Conservation (phyloP, 2,113 vertebrate genomes). For the Crotalus viridis region DNA sequence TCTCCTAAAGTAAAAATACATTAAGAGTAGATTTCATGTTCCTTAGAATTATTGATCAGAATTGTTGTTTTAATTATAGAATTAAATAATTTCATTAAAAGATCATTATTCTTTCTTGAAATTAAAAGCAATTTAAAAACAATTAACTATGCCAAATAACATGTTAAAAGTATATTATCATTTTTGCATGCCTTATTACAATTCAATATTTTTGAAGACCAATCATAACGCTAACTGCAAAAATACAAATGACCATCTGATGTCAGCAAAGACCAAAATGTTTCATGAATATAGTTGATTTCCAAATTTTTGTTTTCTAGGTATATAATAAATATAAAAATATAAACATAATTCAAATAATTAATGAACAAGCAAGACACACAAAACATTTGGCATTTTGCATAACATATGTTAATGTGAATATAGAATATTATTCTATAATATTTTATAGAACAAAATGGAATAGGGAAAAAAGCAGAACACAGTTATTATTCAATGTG, state of each 20-base stretch:
- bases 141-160: not conserved
- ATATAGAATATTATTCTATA: not conserved
- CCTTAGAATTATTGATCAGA: not conserved
- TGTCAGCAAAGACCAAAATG: not conserved
- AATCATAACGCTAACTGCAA: not conserved
- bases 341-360: not conserved
- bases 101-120: not conserved
- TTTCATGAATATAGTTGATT: not conserved
- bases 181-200: not conserved
- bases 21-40: not conserved
- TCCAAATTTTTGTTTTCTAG: not conserved
- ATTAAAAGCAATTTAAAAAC: not conserved
- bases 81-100: not conserved
- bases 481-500: not conserved
- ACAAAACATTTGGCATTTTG: not conserved
- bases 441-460: not conserved
- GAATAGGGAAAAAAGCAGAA: not conserved
- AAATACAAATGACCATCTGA: not conserved
- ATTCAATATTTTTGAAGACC: not conserved
- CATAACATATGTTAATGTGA: not conserved
- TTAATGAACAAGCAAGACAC: no score
- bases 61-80: not conserved
- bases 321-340: not conserved
- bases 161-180: not conserved
- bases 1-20: not conserved